Percentiles rank a stretch among this genome's conserved stretches.
Conservation (phyloP, 2,113 vertebrate genomes). For the Centropristis striata region DNA sequence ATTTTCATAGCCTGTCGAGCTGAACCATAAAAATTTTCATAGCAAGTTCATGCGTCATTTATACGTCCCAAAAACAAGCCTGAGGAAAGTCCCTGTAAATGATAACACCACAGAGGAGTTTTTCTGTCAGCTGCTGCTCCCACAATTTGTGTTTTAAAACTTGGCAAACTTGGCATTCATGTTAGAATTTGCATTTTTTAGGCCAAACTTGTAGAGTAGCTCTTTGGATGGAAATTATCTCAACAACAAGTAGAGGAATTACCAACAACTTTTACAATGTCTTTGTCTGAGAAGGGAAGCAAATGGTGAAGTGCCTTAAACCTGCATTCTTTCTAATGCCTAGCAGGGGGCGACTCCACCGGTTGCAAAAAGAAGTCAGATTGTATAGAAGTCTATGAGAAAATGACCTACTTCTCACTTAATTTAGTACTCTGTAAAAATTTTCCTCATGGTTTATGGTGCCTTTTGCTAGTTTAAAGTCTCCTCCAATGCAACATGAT, state of each 20-base stretch:
- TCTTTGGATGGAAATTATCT: not conserved
- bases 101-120: slow-evolving; percentile 24
- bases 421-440: no score
- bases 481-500: no score
- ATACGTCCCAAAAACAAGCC: slow-evolving; percentile 38
- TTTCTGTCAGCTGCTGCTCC: slow-evolving; percentile 22
- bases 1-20: not conserved
- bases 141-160: slow-evolving; percentile 5
- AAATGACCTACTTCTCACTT: no score
- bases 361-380: no score
- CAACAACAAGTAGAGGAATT: not conserved
- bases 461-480: no score
- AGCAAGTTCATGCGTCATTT: slow-evolving; percentile 34
- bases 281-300: no score
- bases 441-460: no score
- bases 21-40: not conserved
- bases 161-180: not conserved
- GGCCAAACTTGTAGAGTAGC: not conserved
- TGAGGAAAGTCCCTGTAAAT: slow-evolving; percentile 58
- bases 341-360: no score
- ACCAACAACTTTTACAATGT: not conserved
- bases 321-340: no score
- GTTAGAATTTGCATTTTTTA: not conserved
- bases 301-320: no score
- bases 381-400: no score